Evolutionary conservation across 2,797 vertebrate genomes (phyloP).

Genomic region (Botia almorhae): DNA sequence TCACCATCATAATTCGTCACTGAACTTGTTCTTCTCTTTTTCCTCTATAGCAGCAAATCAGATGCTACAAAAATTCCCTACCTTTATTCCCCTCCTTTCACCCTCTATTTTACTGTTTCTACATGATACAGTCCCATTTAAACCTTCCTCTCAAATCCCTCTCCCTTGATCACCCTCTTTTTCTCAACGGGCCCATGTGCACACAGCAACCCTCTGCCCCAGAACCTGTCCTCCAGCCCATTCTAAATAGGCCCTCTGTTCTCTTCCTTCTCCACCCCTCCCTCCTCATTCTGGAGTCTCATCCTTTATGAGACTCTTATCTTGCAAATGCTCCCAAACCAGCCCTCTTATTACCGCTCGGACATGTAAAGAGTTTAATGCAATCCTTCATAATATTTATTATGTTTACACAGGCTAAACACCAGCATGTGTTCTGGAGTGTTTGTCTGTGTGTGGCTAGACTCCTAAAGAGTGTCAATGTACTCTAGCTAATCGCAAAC

Average conservation of each 20-base stretch:
- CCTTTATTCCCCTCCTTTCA: not conserved
- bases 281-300: slow-evolving; percentile 45
- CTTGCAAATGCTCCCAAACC: slow-evolving; percentile 50
- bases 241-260: slow-evolving; percentile 80
- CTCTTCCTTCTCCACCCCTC: slow-evolving; percentile 41
- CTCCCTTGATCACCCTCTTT: slow-evolving; percentile 24
- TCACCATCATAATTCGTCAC: not conserved
- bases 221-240: slow-evolving; percentile 55
- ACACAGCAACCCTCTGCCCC: slow-evolving; percentile 67
- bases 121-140: slow-evolving; percentile 18
- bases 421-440: slow-evolving; percentile 3
- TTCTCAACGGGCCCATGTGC: slow-evolving; percentile 63
- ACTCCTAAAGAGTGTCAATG: slow-evolving; percentile 13
- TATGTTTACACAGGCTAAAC: slow-evolving; percentile 29
- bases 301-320: slow-evolving; percentile 57
- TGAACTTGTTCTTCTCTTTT: not conserved
- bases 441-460: slow-evolving; percentile 1
- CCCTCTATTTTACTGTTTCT: slow-evolving; percentile 26
- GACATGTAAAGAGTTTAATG: slow-evolving; percentile 26
- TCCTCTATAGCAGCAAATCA: not conserved
- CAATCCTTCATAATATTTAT: slow-evolving; percentile 29
- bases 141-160: slow-evolving; percentile 25
- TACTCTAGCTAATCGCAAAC: slow-evolving; percentile 7
- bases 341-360: slow-evolving; percentile 50
- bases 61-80: not conserved